Evolutionary conservation across 2,113 vertebrate species (phyloP).

Genomic region (Pelmatolapia mariae): DNA sequence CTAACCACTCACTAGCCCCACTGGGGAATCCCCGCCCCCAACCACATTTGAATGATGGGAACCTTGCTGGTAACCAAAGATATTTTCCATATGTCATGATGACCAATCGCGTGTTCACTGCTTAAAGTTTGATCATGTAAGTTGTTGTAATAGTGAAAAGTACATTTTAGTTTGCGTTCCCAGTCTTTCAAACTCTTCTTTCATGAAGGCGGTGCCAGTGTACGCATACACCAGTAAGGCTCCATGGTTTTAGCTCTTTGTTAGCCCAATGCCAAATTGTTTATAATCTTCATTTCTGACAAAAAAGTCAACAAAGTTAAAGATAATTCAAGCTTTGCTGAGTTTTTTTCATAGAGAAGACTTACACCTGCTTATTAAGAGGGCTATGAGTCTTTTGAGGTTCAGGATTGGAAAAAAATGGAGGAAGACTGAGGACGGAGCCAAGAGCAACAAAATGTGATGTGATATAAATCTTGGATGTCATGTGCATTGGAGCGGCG

Average conservation of each 20-base stretch:
- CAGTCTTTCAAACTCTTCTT: slow-evolving; percentile 9
- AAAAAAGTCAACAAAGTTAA: background rate
- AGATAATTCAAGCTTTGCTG: background rate
- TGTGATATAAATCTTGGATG: slow-evolving; percentile 29
- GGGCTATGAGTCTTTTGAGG: background rate
- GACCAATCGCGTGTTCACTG: background rate
- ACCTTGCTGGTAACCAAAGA: slow-evolving; percentile 11
- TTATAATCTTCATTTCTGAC: background rate
- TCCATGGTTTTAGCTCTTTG: background rate
- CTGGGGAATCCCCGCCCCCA: slow-evolving; percentile 35
- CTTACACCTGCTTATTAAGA: background rate
- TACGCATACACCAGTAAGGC: background rate
- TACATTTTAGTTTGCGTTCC: background rate
- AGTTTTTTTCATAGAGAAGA: background rate
- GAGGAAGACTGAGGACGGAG: background rate
- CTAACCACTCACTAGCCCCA: slow-evolving; percentile 14
- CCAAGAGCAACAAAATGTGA: slow-evolving; percentile 47
- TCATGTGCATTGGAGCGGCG: background rate
- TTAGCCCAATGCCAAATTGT: background rate
- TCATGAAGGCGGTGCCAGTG: background rate
- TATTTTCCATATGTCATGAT: slow-evolving; percentile 27
- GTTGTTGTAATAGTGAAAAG: background rate
- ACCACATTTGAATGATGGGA: slow-evolving; percentile 20
- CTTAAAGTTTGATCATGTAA: background rate
- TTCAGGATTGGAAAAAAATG: background rate